Evolutionary conservation across 2,113 vertebrate genomes (phyloP), one percentile per base, ranked within the genome.

Genomic region (Lethenteron reissneri): DNA sequence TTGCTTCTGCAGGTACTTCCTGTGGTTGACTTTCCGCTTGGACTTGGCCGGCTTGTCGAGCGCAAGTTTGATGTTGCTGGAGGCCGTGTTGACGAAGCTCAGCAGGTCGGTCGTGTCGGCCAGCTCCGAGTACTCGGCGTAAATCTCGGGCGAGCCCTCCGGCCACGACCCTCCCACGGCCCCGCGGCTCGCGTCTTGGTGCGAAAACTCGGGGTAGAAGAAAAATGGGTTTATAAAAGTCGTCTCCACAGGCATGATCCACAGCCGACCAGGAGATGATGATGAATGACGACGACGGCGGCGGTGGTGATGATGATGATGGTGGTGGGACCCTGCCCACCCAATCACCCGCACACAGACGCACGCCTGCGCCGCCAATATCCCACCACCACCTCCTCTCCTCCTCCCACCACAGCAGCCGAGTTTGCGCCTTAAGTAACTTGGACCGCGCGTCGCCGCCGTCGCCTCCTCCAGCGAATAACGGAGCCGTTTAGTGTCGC

Each of bases 1-100:
- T 83, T 97, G 92, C 80, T 97, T 97, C 83, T 97, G 92, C 57
- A 97, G 80, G 77, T 97, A 97, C 80, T 97, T 95, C 74, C 92
- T 80, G 69, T 97, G 91, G 82, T 97, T 97, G 78, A 97, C 91
- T 78, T 95, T 97, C 76, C 91, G 79, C 79, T 87, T 88, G 70
- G 91, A 95, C 77, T 92, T 95, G 72, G 84, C 90, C 0, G 90
- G 90, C 78, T 92, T 92, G 82, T 95, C 92, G 81, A 97, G 78
- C 1, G 92, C 92, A 80, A 95, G 82, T 79, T 95, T 95, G 79
- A 97, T 97, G 79, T 97, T 95, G 85, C 92, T 95, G 76, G 88
- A 95, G 73, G 92, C 92, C 7, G 89, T 90, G 79, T 97, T 88
- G 71, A 97, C 95, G 78, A 95, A 97, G 79, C 85, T 92, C 72